phyloP scores from a whole-genome alignment of 2,888 invertebrate genomes.

The Acanthosepion esculentum region DNA sequence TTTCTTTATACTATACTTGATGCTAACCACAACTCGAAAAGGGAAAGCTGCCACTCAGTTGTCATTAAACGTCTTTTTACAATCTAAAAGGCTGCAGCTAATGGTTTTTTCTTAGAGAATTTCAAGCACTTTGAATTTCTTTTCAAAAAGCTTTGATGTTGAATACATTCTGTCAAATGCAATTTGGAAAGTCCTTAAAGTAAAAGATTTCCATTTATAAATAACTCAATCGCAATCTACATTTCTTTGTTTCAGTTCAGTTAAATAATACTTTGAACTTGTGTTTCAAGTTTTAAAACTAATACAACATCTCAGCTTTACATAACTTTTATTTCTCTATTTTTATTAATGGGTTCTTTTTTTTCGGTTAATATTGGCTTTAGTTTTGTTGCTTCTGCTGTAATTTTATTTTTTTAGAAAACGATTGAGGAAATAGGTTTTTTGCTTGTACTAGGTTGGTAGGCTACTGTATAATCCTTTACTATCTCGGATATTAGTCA shows the following conservation, averaged over 20 bases:
- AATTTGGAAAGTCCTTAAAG: conserved; percentile 1
- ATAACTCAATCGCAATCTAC: background rate
- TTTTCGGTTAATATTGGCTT: conserved; percentile 41
- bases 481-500: conserved; percentile 37
- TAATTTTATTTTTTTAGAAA: conserved; percentile 38
- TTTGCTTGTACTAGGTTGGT: conserved; percentile 45
- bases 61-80: conserved; percentile 9
- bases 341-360: background rate
- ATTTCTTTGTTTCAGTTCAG: background rate
- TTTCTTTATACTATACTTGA: background rate
- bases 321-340: conserved; percentile 33
- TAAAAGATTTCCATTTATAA: background rate
- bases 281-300: background rate
- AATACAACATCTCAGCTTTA: conserved; percentile 46
- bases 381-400: conserved; percentile 46
- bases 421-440: conserved; percentile 41
- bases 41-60: background rate
- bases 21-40: background rate
- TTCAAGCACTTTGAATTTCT: conserved; percentile 46
- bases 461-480: conserved; percentile 45
- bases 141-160: conserved; percentile 46
- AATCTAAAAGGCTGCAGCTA: conserved; percentile 44
- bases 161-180: background rate
- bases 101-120: background rate
- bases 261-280: background rate